Evolutionary conservation across 2,113 vertebrate genomes (phyloP).

Genomic region (Cromileptes altivelis): DNA sequence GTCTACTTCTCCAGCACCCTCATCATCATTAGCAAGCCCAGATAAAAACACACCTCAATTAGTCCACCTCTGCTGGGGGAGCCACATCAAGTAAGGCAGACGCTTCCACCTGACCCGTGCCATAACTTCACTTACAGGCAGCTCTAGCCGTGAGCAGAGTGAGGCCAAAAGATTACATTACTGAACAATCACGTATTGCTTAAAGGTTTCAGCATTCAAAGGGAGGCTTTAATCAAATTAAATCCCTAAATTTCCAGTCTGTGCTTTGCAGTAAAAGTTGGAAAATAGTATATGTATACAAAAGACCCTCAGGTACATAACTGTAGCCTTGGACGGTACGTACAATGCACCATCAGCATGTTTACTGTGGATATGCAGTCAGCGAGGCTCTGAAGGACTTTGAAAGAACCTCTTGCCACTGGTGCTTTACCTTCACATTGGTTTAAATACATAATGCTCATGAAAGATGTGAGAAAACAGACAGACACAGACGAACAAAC

Average conservation of each 20-base stretch:
- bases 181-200: slow-evolving; percentile 5
- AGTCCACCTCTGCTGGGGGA: slow-evolving; percentile 75
- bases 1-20: slow-evolving; percentile 77
- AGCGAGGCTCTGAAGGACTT: background rate
- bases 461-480: background rate
- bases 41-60: slow-evolving; percentile 85
- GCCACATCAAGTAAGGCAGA: slow-evolving; percentile 49
- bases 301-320: background rate
- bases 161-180: slow-evolving; percentile 39
- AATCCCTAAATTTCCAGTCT: background rate
- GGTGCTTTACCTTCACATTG: background rate
- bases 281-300: background rate
- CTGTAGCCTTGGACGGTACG: background rate
- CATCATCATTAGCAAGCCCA: slow-evolving; percentile 85
- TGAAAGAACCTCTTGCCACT: background rate
- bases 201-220: slow-evolving; percentile 18
- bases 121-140: slow-evolving; percentile 41
- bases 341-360: slow-evolving; percentile 17
- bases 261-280: background rate
- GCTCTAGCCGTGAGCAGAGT: slow-evolving; percentile 18
- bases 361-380: slow-evolving; percentile 8
- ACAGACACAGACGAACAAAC: background rate
- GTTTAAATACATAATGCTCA: background rate
- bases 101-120: slow-evolving; percentile 61
- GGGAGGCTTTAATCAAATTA: slow-evolving; percentile 32